A percentile compares a stretch with the other conserved stretches of the same genome.
phyloP scores from a whole-genome alignment of 2,888 invertebrate genomes.

The Sinodicranocentrus sp. region DNA sequence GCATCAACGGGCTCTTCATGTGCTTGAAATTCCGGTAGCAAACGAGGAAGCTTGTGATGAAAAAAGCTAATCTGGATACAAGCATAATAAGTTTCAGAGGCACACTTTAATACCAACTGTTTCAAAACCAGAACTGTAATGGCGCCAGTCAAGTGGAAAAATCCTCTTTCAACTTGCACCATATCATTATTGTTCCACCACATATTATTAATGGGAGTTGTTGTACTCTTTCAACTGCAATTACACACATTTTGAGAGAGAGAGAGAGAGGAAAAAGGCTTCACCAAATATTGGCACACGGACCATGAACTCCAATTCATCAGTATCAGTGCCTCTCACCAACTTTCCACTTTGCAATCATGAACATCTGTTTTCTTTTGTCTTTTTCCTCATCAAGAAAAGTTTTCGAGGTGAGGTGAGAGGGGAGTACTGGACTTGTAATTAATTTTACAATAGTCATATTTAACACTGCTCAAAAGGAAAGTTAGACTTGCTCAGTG shows the following conservation, averaged over 20 bases:
- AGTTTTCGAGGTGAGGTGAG: not conserved
- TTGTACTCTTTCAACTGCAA: not conserved
- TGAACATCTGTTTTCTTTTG: not conserved
- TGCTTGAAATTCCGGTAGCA: too few species aligned
- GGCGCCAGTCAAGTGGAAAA: too few species aligned
- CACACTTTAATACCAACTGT: too few species aligned
- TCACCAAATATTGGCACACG: conserved; percentile 35
- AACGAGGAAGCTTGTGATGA: too few species aligned
- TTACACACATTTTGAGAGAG: not conserved
- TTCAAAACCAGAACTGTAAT: too few species aligned
- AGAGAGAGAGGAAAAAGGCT: not conserved
- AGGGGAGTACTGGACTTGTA: not conserved
- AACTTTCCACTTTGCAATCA: not conserved
- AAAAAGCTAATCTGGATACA: too few species aligned
- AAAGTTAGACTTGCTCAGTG: conserved; percentile 9
- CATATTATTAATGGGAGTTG: conserved; percentile 48
- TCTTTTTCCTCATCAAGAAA: not conserved
- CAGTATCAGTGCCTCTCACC: not conserved
- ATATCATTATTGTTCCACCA: conserved; percentile 33
- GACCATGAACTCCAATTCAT: not conserved
- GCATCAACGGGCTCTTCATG: too few species aligned
- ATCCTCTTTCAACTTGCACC: not conserved
- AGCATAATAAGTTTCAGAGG: too few species aligned
- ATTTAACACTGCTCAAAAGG: not conserved
- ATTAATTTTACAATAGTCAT: conserved; percentile 43